Percentiles rank a stretch among this genome's conserved stretches.
These are phyloP conservation scores for Probaryconus sp. DNA, from an alignment of 1,140 invertebrate genomes.

Conservation along the genomic window DNA sequence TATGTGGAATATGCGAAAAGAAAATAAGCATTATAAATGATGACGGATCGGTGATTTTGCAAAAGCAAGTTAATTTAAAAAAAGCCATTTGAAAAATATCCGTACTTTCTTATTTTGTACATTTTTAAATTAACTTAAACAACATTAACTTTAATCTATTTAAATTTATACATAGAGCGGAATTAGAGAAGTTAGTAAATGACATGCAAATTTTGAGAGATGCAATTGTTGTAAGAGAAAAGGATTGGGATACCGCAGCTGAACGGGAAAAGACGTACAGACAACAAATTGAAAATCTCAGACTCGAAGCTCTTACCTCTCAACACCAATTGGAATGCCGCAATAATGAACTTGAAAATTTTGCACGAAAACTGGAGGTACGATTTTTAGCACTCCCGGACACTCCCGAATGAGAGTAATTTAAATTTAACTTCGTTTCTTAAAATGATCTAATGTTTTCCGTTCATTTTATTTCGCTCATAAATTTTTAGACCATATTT, in stretches of 20 bases:
- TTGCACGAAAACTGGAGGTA: slow-evolving; percentile 63
- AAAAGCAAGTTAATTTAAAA: slow-evolving; percentile 20
- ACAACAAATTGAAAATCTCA: slow-evolving; percentile 68
- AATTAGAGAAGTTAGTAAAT: slow-evolving; percentile 66
- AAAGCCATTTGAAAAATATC: no score
- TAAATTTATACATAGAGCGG: slow-evolving; percentile 62
- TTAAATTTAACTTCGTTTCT: not conserved
- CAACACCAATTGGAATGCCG: slow-evolving; percentile 68
- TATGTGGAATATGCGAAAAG: slow-evolving; percentile 40
- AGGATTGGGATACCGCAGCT: slow-evolving; percentile 64
- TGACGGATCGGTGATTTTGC: slow-evolving; percentile 59
- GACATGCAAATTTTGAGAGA: slow-evolving; percentile 70
- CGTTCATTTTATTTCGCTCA: no score
- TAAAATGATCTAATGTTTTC: no score
- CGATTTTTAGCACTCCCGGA: slow-evolving; percentile 15
- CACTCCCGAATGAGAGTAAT: not conserved
- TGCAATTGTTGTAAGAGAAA: slow-evolving; percentile 64
- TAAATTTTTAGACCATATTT: no score
- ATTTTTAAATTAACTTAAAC: no score
- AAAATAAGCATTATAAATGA: slow-evolving; percentile 61
- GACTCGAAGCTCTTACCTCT: slow-evolving; percentile 65
- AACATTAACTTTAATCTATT: no score
- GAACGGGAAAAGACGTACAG: slow-evolving; percentile 69
- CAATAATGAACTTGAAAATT: slow-evolving; percentile 61
- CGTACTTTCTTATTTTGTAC: no score